These are phyloP conservation scores for Vanacampus margaritifer DNA, from an alignment of 2,113 vertebrate genomes.

Conservation along the genomic window DNA sequence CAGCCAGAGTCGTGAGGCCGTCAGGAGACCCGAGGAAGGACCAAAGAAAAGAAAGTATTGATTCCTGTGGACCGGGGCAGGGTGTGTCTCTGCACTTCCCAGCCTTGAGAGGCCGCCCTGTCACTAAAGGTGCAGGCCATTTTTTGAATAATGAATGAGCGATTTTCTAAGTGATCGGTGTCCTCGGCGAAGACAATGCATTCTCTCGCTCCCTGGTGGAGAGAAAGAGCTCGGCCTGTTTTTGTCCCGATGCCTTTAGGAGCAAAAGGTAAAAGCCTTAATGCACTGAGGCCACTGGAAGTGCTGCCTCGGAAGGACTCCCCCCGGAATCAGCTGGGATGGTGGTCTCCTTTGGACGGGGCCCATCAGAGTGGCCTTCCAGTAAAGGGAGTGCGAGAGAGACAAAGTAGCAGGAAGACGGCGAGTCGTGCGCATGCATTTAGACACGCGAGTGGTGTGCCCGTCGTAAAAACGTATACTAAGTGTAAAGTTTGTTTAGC, in stretches of 20 bases:
- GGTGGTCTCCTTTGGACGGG: conserved; percentile 63
- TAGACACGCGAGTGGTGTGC: conserved; percentile 42
- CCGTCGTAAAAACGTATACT: conserved; percentile 44
- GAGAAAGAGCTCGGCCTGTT: conserved; percentile 63
- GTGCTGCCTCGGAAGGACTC: conserved; percentile 70
- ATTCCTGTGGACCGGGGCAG: conserved; percentile 56
- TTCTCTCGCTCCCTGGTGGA: conserved; percentile 61
- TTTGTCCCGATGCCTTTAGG: conserved; percentile 71
- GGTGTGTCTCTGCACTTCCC: conserved; percentile 65
- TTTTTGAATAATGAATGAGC: conserved; percentile 73
- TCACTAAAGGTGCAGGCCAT: conserved; percentile 71
- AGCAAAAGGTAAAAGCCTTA: conserved; percentile 75
- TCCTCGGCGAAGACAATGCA: conserved; percentile 73
- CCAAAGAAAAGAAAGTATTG: too few relatives aligned
- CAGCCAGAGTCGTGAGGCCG: too few relatives aligned
- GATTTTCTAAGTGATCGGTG: conserved; percentile 73
- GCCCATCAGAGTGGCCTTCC: conserved; percentile 66
- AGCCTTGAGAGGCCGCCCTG: conserved; percentile 67
- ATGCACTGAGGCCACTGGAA: conserved; percentile 75
- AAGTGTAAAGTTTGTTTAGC: conserved; percentile 66
- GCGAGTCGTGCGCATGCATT: conserved; percentile 34
- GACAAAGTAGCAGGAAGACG: conserved; percentile 42
- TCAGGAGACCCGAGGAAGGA: too few relatives aligned
- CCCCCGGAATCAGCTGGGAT: conserved; percentile 64
- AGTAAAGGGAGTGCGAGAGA: conserved; percentile 57